A percentile compares a stretch with the other conserved stretches of the same genome.
phyloP scores from a whole-genome alignment of 2,888 invertebrate genomes.

The Crematogaster levior region DNA sequence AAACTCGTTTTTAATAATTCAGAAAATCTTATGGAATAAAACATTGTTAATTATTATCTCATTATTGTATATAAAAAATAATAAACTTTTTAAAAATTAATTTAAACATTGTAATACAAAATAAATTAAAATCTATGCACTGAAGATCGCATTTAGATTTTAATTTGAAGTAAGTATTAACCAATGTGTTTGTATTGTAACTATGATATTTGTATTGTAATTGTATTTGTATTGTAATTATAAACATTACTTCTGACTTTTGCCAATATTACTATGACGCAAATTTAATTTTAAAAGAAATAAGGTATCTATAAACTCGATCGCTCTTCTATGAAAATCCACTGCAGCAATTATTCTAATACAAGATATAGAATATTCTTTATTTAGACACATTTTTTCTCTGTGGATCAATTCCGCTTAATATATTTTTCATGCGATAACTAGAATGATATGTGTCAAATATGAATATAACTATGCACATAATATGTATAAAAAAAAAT shows the following conservation, averaged over 20 bases:
- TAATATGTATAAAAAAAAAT: no score
- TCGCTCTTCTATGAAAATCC: slow-evolving; percentile 31
- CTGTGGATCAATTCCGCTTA: background rate
- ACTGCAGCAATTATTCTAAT: slow-evolving; percentile 25
- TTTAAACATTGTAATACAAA: no score
- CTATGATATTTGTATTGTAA: no score
- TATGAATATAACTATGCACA: no score
- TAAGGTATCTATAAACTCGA: slow-evolving; percentile 23
- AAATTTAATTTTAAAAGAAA: background rate
- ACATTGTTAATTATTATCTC: background rate
- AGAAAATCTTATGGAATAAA: slow-evolving; percentile 23
- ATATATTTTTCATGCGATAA: slow-evolving; percentile 26
- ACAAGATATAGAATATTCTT: background rate
- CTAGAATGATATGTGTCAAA: slow-evolving; percentile 24
- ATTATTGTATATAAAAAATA: background rate
- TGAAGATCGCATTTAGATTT: background rate
- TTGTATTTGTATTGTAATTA: no score
- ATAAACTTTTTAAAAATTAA: background rate
- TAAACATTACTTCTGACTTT: background rate
- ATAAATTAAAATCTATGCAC: background rate
- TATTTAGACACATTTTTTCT: background rate
- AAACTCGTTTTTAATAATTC: background rate
- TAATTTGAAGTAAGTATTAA: background rate
- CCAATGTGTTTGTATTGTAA: no score
- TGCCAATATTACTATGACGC: background rate